phyloP scores from a whole-genome alignment of 2,888 invertebrate genomes.

The Rhingia campestris region DNA sequence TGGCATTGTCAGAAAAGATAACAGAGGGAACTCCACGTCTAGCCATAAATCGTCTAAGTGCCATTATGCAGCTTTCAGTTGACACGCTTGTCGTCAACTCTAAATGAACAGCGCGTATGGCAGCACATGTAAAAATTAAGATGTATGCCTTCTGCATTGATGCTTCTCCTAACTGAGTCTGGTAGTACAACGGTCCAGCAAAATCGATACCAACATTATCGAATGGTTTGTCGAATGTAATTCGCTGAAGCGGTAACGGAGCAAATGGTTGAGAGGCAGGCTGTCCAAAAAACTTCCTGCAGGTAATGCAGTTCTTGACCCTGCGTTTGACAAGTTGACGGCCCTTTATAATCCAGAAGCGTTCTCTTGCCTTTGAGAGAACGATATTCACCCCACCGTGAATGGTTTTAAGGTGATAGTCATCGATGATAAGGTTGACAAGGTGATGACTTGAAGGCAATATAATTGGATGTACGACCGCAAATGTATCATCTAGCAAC shows the following conservation, averaged over 20 bases:
- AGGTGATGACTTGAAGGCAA: slow-evolving; percentile 9
- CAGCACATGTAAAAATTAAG: too few relatives aligned
- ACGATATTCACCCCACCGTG: slow-evolving; percentile 24
- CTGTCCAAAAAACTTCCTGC: slow-evolving; percentile 15
- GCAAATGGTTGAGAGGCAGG: slow-evolving; percentile 15
- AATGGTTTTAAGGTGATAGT: slow-evolving; percentile 21
- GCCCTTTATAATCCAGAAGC: slow-evolving; percentile 26
- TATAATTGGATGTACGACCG: slow-evolving; percentile 24
- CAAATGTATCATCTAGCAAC: neutral
- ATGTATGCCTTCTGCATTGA: too few relatives aligned
- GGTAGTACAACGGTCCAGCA: slow-evolving; percentile 32
- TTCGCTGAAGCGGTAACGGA: slow-evolving; percentile 5
- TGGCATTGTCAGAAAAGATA: slow-evolving; percentile 43
- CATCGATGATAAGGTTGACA: slow-evolving; percentile 28
- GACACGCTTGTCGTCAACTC: slow-evolving; percentile 29
- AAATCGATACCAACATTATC: slow-evolving; percentile 35
- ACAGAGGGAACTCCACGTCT: slow-evolving; percentile 23
- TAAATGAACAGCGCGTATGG: too few relatives aligned
- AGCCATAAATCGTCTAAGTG: slow-evolving; percentile 38
- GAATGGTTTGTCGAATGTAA: slow-evolving; percentile 28
- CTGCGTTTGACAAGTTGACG: slow-evolving; percentile 8
- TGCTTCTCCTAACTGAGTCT: too few relatives aligned
- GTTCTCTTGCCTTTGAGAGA: neutral
- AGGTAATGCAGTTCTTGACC: slow-evolving; percentile 20
- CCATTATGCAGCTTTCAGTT: slow-evolving; percentile 33